Conservation (phyloP, 1,140 invertebrate genomes). For the Amyelois transitella region DNA sequence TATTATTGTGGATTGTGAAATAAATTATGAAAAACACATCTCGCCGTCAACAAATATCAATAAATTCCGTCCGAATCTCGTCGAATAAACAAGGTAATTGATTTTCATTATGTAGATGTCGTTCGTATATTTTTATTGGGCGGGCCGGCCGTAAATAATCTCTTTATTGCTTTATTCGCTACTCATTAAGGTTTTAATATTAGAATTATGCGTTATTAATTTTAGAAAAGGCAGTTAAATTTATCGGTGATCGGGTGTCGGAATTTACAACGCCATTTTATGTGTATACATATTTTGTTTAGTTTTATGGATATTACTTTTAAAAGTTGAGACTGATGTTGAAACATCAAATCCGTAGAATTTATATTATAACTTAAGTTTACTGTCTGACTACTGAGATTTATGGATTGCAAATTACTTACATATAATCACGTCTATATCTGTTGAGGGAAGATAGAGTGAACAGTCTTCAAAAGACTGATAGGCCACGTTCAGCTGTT, state of each 20-base stretch:
- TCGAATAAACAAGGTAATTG: conserved; percentile 32
- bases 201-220: not conserved
- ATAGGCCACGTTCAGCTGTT: too few species aligned
- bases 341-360: too few species aligned
- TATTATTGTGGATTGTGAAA: conserved; percentile 13
- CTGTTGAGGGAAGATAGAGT: too few species aligned
- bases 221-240: not conserved
- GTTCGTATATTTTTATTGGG: conserved; percentile 37
- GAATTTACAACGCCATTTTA: too few species aligned
- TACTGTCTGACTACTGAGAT: too few species aligned
- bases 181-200: conserved; percentile 25
- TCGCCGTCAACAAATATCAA: conserved; percentile 1
- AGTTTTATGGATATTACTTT: too few species aligned
- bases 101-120: conserved; percentile 28
- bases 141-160: conserved; percentile 37
- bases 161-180: conserved; percentile 61
- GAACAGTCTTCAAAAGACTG: too few species aligned
- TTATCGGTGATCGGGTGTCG: not conserved
- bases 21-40: conserved; percentile 3
- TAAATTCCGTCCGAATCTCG: conserved; percentile 1
- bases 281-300: too few species aligned
- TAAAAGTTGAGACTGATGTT: too few species aligned
- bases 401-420: too few species aligned
- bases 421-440: too few species aligned
- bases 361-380: too few species aligned